Base-by-base conservation (phyloP, 2,888 invertebrate species). In the Plagodis pulveraria region DNA sequence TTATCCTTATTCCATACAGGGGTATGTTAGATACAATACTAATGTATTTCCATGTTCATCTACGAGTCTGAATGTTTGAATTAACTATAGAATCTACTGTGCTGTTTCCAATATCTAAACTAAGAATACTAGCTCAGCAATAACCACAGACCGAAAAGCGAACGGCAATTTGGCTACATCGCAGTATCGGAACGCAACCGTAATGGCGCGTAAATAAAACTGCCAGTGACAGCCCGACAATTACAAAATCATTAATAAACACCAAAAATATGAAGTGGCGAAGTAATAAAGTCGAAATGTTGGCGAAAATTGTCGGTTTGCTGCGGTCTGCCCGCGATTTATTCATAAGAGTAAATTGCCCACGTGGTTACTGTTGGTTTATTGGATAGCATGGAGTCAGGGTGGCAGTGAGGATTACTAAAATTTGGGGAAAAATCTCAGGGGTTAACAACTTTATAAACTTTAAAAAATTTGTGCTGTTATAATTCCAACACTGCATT, bases 241-340 rank as follows among this genome's bases (percentile, higher is more conserved):
- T 87, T 86, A 87, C 81, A 83, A 83, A 85, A 86, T 85, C 84
- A 87, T 89, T 89, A 86, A 89, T 87, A 84, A 83, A 83, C 80
- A 78, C 74, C 81, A 74, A 70, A 80, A 74, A 86, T 84, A 85
- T 86, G 84, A 84, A 86, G 85, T 86, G 86, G 80, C 70, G 76
- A 83, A 81, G 80, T 83, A 81, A 84, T 81, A 78, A 78, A 75
- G 72, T 69, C 58, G 70, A 71, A 75, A 72, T 66, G 76, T 71
- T 56, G 49, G 70, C 65, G 71, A 76, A 78, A 86, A 85, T 82
- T 80, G 80, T 74, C 69, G 76, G 78, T 62, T 70, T 58, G 62
- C 51, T 63, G 59, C 43, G 58, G 62, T 46, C 58, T 62, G 66
- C 50, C 66, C 65, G 67, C 75, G 74, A 78, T 78, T 79, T 81